Evolutionary conservation across 2,888 invertebrate genomes (phyloP), one percentile per base, ranked within the genome.

Genomic region (Trissonchulus sp.): DNA sequence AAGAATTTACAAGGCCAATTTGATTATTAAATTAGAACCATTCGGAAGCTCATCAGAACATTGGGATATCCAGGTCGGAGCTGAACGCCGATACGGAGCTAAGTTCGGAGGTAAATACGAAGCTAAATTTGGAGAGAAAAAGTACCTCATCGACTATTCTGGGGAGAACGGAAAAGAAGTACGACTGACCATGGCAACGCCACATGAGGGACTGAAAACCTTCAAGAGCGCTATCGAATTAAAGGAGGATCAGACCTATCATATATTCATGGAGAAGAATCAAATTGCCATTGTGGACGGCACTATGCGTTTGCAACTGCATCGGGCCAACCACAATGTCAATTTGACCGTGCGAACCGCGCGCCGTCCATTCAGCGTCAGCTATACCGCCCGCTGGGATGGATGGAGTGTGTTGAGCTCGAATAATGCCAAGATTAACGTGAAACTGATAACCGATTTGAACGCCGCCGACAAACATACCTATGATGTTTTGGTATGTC

Each of bases 121-220:
- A n/a, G n/a, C n/a, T n/a, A 48, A 48, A 8, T 48, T 15, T 48
- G 48, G 48, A 48, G 48, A 48, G 48, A 48, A 48, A 23, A 23
- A 48, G 23, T 48, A 15, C 23, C 48, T 48, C 8, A 48, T 48
- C 48, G 23, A 48, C 48, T 48, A 48, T 48, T 48, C 23, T 8
- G 23, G 8, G 48, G 48, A 48, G 23, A 23, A 48, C 8, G 48
- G 23, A 8, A 48, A 48, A 8, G 23, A 48, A 23, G 8, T 48
- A 23, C 8, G 23, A 23, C 8, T 48, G 48, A 23, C 8, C 8
- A 8, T 48, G 48, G 23, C 8, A 48, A 48, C 48, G 8, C 48
- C 48, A 8, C 23, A 48, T 48, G 48, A 78, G 76, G 75, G 76
- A 28, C 77, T 79, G 31, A 36, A 69, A 33, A 2, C 33, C 3